Conservation (phyloP, 2,113 vertebrate species). For the Grantiella picta region DNA sequence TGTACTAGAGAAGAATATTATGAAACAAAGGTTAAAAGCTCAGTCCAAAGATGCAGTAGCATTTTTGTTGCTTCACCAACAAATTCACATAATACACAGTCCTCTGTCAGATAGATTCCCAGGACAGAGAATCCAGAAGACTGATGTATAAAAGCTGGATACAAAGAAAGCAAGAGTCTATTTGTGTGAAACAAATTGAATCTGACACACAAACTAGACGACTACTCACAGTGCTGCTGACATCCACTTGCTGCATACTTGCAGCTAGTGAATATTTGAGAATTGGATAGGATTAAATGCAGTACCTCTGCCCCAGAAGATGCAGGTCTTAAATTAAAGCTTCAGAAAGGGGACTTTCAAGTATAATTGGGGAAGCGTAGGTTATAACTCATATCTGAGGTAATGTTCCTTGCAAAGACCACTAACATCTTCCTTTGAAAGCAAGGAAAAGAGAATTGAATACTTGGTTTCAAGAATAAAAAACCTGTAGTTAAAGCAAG, state of each 20-base stretch:
- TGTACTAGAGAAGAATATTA: neutral
- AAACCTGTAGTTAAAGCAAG: neutral
- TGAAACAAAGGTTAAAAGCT: neutral
- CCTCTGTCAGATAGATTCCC: neutral
- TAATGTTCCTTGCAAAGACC: neutral
- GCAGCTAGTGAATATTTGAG: neutral
- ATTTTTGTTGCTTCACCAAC: neutral
- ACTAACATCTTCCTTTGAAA: neutral
- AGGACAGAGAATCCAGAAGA: neutral
- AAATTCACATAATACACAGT: neutral
- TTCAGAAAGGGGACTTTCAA: neutral
- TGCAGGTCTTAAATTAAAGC: neutral
- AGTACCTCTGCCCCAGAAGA: neutral
- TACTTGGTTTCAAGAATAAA: neutral
- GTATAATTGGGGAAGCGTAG: neutral
- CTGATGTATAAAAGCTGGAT: neutral
- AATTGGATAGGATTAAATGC: neutral
- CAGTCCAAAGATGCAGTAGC: neutral
- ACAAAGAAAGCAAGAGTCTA: neutral
- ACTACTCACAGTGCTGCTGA: neutral
- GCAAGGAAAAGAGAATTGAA: neutral
- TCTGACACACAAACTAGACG: neutral
- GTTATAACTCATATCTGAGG: neutral
- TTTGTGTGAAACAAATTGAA: constrained; percentile 3
- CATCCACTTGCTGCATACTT: neutral